Base-by-base conservation (phyloP, 2,888 invertebrate species). In the Spilosoma lubricipeda region DNA sequence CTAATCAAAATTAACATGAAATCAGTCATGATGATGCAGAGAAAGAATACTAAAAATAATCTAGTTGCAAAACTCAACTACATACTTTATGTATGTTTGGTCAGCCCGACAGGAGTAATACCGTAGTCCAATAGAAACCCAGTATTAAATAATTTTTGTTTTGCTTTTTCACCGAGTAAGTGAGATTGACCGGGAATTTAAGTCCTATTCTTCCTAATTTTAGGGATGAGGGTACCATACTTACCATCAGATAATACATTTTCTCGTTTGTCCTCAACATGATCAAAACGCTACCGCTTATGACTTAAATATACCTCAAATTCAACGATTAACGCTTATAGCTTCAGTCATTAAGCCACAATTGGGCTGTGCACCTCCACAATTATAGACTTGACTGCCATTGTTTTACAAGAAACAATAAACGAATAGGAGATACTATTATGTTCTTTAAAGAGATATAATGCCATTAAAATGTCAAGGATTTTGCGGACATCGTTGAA, bases 241-340 rank as follows among this genome's bases (percentile, higher is more conserved):
- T 48, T 5, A 48, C 20, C 20, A 7, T 48, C 20, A 20, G 20
- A 18, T 13, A 7, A 48, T 3, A 2, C 0, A 9, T 20, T n/a
- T 23, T 2, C n/a, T n/a, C n/a, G 3, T n/a, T 11, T 56, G 9
- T n/a, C 27, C 0, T 13, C 3, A 27, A n/a, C 3, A 27, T 3
- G 0, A n/a, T 23, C 27, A 27, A 27, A 59, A 13, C 89, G 89
- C 90, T 84, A 0, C 13, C 79, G 77, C 89, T 79, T 80, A 33
- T 86, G 9, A 33, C 77, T 84, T 85, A 69, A 3, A n/a, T 77
- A 80, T 71, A 56, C 27, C 75, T 77, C 80, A 83, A 86, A 87
- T 85, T 86, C 87, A 88, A 88, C 93, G 93, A 93, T 93, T 93
- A 93, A 93, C 93, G 93, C 93, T 93, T 89, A 93, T 90, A 92